Evolutionary conservation across 2,113 vertebrate species (phyloP).

Genomic region (Sinocyclocheilus anophthalmus): DNA sequence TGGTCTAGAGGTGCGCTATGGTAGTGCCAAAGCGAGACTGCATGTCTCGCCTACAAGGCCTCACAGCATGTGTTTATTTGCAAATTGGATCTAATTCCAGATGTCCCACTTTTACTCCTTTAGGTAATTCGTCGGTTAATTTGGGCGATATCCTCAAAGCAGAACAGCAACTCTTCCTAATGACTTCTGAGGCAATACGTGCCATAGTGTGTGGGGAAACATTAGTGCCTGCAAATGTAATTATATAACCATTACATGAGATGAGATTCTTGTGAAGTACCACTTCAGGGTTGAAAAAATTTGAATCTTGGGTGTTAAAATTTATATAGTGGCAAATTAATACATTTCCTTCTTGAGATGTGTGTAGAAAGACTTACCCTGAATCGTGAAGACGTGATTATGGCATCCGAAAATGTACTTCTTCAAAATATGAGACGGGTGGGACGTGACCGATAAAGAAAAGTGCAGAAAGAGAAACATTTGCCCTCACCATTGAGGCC

Average conservation of each 20-base stretch:
- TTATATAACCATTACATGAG: slow-evolving; percentile 2
- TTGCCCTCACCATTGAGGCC: neutral
- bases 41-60: slow-evolving; percentile 48
- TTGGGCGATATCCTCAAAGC: neutral
- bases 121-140: neutral
- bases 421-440: neutral
- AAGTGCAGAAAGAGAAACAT: neutral
- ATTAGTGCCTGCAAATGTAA: slow-evolving; percentile 30
- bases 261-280: slow-evolving; percentile 33
- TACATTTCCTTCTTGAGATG: neutral
- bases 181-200: slow-evolving; percentile 8
- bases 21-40: slow-evolving; percentile 15
- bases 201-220: slow-evolving; percentile 6
- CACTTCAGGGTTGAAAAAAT: neutral
- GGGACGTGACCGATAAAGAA: slow-evolving; percentile 34
- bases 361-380: neutral
- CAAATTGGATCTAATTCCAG: slow-evolving; percentile 20
- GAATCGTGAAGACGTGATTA: neutral
- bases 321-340: neutral
- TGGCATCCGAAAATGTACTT: neutral
- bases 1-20: slow-evolving; percentile 42
- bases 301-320: neutral
- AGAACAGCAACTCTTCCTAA: neutral
- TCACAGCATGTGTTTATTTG: slow-evolving; percentile 1
- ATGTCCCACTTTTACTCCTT: neutral